Percentiles rank a stretch among this genome's conserved stretches.
Evolutionary conservation across 2,113 vertebrate genomes (phyloP).

Genomic region (Triplophysa dalaica): DNA sequence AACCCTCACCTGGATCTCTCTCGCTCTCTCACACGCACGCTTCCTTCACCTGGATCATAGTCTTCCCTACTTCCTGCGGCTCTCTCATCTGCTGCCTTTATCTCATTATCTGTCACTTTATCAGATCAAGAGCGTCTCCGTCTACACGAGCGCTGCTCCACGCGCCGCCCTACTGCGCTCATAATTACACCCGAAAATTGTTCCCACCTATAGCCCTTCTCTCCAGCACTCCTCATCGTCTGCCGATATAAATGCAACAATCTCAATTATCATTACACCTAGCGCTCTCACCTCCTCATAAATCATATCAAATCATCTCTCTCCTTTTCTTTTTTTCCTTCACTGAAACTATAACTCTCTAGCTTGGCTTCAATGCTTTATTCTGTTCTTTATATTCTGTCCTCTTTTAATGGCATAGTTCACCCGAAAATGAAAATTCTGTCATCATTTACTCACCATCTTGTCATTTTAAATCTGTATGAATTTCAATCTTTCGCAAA

Average conservation of each 20-base stretch:
- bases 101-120: conserved; percentile 66
- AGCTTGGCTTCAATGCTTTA: conserved; percentile 43
- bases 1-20: conserved; percentile 33
- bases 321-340: not conserved
- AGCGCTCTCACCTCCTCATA: conserved; percentile 17
- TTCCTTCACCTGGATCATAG: conserved; percentile 52
- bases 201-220: conserved; percentile 54
- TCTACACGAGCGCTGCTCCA: conserved; percentile 45
- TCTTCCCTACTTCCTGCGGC: conserved; percentile 32
- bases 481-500: no score
- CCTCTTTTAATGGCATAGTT: no score
- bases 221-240: conserved; percentile 10
- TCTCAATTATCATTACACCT: conserved; percentile 40
- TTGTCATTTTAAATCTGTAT: no score
- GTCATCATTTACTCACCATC: no score
- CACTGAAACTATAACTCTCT: conserved; percentile 61
- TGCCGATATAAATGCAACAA: conserved; percentile 14
- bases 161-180: conserved; percentile 60
- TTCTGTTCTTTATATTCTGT: not conserved
- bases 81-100: conserved; percentile 54
- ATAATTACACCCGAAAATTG: conserved; percentile 66
- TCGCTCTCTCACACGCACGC: conserved; percentile 12
- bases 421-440: no score
- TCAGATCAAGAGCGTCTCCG: conserved; percentile 63
- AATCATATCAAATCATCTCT: conserved; percentile 23